Conservation (phyloP, 1,140 invertebrate species). For the Drosophila bocqueti region DNA sequence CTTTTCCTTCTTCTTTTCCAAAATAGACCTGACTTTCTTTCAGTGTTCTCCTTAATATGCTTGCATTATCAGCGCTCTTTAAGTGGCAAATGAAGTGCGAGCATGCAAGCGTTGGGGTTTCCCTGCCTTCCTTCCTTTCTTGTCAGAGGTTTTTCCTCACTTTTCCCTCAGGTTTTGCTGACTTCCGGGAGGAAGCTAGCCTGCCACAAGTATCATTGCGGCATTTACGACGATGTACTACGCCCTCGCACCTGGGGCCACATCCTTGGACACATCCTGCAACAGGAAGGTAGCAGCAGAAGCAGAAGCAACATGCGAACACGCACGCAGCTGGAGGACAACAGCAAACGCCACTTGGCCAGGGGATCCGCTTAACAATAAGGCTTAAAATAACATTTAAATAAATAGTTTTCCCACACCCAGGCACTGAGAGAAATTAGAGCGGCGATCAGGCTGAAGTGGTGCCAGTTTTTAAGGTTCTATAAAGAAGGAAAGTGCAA, state of each 20-base stretch:
- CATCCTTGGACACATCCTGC: conserved; percentile 75
- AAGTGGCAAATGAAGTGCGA: conserved; percentile 71
- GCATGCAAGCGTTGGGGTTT: conserved; percentile 18
- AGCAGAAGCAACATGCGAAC: conserved; percentile 43
- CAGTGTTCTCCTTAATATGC: conserved; percentile 40
- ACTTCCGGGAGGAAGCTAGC: conserved; percentile 2
- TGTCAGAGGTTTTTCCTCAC: neutral
- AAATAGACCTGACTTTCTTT: neutral
- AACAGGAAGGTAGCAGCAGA: conserved; percentile 56
- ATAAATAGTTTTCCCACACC: conserved; percentile 64
- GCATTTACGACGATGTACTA: conserved; percentile 37
- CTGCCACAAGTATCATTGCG: conserved; percentile 65
- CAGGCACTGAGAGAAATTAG: conserved; percentile 6
- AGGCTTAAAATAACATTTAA: conserved; percentile 67
- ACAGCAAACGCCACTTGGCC: conserved; percentile 16
- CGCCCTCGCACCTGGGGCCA: conserved; percentile 21
- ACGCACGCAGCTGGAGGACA: conserved; percentile 23
- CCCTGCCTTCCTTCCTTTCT: neutral
- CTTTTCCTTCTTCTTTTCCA: no score
- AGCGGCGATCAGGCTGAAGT: neutral
- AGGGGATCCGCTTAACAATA: conserved; percentile 24
- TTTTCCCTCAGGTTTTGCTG: neutral
- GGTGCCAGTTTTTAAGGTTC: neutral
- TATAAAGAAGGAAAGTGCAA: neutral
- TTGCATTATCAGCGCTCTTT: conserved; percentile 74